Conservation (phyloP, 2,113 vertebrate genomes). For the Lipophrys pholis region DNA sequence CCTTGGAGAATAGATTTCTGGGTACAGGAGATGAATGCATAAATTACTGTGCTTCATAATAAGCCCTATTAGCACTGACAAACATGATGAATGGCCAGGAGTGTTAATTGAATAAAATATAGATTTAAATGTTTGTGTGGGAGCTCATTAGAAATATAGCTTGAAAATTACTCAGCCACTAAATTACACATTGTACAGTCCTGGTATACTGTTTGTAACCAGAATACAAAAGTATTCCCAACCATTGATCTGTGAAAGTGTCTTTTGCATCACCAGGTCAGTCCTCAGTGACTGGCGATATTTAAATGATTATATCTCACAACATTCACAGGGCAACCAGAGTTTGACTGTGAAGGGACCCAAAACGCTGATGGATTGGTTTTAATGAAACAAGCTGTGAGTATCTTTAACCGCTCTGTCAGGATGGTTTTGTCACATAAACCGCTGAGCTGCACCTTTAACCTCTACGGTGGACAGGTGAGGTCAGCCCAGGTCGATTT, state of each 20-base stretch:
- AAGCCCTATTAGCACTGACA: slow-evolving; percentile 68
- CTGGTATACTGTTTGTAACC: slow-evolving; percentile 39
- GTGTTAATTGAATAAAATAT: slow-evolving; percentile 77
- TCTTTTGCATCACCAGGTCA: slow-evolving; percentile 24
- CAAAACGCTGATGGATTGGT: background rate
- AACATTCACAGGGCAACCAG: slow-evolving; percentile 21
- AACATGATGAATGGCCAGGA: slow-evolving; percentile 68
- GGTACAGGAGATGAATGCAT: slow-evolving; percentile 61
- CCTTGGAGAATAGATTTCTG: slow-evolving; percentile 58
- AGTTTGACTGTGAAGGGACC: slow-evolving; percentile 7
- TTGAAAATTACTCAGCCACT: slow-evolving; percentile 63
- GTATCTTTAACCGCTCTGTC: slow-evolving; percentile 5
- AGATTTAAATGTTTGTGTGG: slow-evolving; percentile 70
- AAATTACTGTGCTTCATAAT: slow-evolving; percentile 70
- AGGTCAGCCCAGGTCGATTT: slow-evolving; percentile 41
- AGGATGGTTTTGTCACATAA: background rate
- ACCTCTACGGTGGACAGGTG: slow-evolving; percentile 11
- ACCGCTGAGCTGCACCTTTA: slow-evolving; percentile 1
- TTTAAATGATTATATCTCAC: slow-evolving; percentile 9
- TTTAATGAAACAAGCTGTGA: slow-evolving; percentile 1
- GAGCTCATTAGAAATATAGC: slow-evolving; percentile 58
- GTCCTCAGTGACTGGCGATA: slow-evolving; percentile 6
- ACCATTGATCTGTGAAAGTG: slow-evolving; percentile 48
- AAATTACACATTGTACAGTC: slow-evolving; percentile 46
- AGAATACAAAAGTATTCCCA: slow-evolving; percentile 26